These are phyloP conservation scores for Hoplostethus atlanticus DNA, from an alignment of 2,797 vertebrate genomes.

Conservation along the genomic window DNA sequence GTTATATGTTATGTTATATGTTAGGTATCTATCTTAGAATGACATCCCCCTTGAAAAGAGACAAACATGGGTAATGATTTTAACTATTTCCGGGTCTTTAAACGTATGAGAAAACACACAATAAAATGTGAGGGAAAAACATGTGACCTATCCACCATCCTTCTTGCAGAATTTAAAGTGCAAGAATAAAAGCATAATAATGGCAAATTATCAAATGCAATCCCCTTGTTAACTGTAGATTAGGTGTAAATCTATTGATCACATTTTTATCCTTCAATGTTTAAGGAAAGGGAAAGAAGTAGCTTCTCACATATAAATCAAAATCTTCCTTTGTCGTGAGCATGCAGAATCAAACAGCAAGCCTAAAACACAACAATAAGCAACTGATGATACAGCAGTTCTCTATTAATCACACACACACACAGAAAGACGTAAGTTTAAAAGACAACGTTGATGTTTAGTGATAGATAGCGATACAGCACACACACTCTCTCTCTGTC, in stretches of 20 bases:
- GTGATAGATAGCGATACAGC: slow-evolving; percentile 20
- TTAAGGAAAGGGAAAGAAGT: slow-evolving; percentile 3
- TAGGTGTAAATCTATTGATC: slow-evolving; percentile 16
- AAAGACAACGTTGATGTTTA: slow-evolving; percentile 15
- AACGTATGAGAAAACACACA: slow-evolving; percentile 25
- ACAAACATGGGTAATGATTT: slow-evolving; percentile 39
- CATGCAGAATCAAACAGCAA: slow-evolving; percentile 33
- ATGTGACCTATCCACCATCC: not conserved
- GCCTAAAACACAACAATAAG: slow-evolving; percentile 34
- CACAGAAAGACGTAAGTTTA: not conserved
- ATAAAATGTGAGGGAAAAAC: too few species aligned
- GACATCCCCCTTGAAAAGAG: slow-evolving; percentile 52
- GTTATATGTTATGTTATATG: slow-evolving; percentile 56
- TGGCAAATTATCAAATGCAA: slow-evolving; percentile 23
- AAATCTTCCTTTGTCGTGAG: not conserved
- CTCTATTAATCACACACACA: slow-evolving; percentile 6
- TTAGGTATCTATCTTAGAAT: slow-evolving; percentile 50
- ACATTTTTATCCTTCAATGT: not conserved
- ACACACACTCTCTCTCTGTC: slow-evolving; percentile 5
- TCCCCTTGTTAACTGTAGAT: slow-evolving; percentile 12
- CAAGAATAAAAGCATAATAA: slow-evolving; percentile 5
- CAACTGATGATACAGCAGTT: slow-evolving; percentile 37
- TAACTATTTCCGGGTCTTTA: slow-evolving; percentile 9
- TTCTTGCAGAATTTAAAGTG: not conserved
- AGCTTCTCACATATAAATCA: not conserved